Conservation (phyloP, 2,888 invertebrate genomes). For the Drosophila cognata region DNA sequence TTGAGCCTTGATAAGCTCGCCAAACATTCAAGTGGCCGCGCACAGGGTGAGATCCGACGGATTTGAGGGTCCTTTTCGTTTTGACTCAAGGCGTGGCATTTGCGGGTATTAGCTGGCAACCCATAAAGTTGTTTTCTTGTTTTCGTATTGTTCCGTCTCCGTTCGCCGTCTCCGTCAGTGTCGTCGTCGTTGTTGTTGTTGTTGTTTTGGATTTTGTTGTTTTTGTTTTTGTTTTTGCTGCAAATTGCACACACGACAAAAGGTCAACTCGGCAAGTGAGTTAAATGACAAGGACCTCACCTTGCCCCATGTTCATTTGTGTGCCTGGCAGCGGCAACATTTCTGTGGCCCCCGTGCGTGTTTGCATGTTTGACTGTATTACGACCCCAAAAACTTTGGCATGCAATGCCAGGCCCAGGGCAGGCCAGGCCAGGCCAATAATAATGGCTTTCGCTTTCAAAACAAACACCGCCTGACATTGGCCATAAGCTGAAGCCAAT, state of each 20-base stretch:
- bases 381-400: slow-evolving; percentile 70
- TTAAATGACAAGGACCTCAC: slow-evolving; percentile 78
- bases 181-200: slow-evolving; percentile 7
- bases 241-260: slow-evolving; percentile 57
- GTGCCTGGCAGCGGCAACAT: slow-evolving; percentile 41
- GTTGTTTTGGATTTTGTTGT: background rate
- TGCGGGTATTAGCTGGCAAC: slow-evolving; percentile 53
- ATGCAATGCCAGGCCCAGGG: slow-evolving; percentile 61
- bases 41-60: background rate
- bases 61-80: slow-evolving; percentile 3
- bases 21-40: slow-evolving; percentile 55
- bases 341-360: slow-evolving; percentile 56
- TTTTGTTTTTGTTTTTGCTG: slow-evolving; percentile 26
- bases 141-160: slow-evolving; percentile 7
- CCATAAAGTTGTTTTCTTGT: slow-evolving; percentile 49
- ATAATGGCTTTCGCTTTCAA: slow-evolving; percentile 79
- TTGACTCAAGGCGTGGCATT: slow-evolving; percentile 70
- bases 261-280: slow-evolving; percentile 74
- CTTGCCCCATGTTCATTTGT: slow-evolving; percentile 53
- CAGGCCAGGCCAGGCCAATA: slow-evolving; percentile 47
- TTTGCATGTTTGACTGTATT: slow-evolving; percentile 74
- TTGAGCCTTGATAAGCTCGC: slow-evolving; percentile 68
- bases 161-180: background rate
- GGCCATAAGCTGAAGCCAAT: slow-evolving; percentile 59
- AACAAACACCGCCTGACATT: slow-evolving; percentile 65